Percentiles rank a stretch among this genome's conserved stretches.
Conservation (phyloP, 2,888 invertebrate species). For the Thymelicus lineola region DNA sequence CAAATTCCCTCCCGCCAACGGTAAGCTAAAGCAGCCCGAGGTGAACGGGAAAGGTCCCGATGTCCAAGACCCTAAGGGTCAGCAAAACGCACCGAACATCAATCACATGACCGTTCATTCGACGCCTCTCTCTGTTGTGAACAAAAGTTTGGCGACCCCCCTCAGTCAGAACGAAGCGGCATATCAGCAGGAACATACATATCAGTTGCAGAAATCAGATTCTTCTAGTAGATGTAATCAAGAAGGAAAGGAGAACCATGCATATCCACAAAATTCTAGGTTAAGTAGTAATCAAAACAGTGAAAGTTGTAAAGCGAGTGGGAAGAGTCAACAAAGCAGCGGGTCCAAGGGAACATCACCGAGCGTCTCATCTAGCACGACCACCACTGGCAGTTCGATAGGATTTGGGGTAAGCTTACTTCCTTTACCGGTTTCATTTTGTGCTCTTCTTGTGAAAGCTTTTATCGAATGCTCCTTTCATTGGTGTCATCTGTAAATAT, state of each 20-base stretch:
- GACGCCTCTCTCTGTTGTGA: conserved; percentile 82
- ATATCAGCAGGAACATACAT: conserved; percentile 82
- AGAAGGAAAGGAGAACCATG: conserved; percentile 83
- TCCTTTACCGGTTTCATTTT: neutral
- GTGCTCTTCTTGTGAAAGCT: conserved; percentile 32
- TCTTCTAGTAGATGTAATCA: conserved; percentile 81
- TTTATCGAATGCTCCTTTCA: conserved; percentile 49
- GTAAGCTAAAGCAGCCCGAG: conserved; percentile 70
- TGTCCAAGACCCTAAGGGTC: conserved; percentile 58
- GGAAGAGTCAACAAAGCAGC: conserved; percentile 63
- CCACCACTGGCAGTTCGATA: conserved; percentile 71
- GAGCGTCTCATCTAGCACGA: conserved; percentile 69
- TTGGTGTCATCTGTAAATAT: conserved; percentile 74
- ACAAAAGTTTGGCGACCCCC: conserved; percentile 88
- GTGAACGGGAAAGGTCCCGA: conserved; percentile 70
- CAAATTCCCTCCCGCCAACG: conserved; percentile 89
- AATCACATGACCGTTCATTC: conserved; percentile 85
- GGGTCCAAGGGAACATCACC: conserved; percentile 73
- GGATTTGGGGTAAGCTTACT: conserved; percentile 77
- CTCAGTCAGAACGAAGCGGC: conserved; percentile 85
- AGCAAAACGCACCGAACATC: conserved; percentile 63
- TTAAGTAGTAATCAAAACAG: conserved; percentile 73
- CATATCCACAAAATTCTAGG: conserved; percentile 81
- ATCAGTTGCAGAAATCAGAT: conserved; percentile 83
- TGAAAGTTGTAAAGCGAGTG: conserved; percentile 65